Percentiles rank a stretch among this genome's conserved stretches.
Conservation (phyloP, 2,888 invertebrate genomes). For the Thecophora atra region DNA sequence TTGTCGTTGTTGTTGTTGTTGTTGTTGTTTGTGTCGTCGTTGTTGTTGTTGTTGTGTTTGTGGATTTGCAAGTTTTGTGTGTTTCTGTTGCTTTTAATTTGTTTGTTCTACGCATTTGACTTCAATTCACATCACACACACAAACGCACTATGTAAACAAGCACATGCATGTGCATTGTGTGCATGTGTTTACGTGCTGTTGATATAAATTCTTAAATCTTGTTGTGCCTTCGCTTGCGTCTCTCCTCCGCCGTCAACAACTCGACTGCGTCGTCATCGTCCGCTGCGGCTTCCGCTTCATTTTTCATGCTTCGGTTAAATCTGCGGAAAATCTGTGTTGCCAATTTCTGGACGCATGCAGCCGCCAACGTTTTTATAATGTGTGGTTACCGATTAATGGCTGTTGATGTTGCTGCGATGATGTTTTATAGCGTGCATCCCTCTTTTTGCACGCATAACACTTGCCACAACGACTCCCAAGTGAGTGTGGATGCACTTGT, state of each 20-base stretch:
- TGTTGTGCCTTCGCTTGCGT: background rate
- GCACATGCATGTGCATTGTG: background rate
- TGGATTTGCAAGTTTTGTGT: background rate
- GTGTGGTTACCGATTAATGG: conserved; percentile 5
- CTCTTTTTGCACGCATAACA: background rate
- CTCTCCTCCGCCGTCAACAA: too few species aligned
- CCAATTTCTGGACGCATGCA: conserved; percentile 1
- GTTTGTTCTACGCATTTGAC: background rate
- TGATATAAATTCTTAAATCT: conserved; percentile 16
- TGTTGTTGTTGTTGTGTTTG: background rate
- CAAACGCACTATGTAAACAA: background rate
- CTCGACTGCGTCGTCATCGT: background rate
- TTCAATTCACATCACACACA: conserved; percentile 1
- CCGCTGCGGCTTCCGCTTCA: conserved; percentile 1
- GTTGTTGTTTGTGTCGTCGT: background rate
- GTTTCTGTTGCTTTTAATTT: conserved; percentile 10
- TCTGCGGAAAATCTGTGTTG: conserved; percentile 21
- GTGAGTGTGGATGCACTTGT: background rate
- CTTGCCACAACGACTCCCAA: background rate
- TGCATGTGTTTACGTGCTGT: background rate
- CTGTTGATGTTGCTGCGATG: background rate
- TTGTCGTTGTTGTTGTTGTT: background rate
- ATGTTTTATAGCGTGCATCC: too few species aligned
- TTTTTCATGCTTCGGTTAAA: conserved; percentile 31
- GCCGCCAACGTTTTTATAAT: background rate